Conservation (phyloP, 2,113 vertebrate species). For the Leptodactylus fuscus region DNA sequence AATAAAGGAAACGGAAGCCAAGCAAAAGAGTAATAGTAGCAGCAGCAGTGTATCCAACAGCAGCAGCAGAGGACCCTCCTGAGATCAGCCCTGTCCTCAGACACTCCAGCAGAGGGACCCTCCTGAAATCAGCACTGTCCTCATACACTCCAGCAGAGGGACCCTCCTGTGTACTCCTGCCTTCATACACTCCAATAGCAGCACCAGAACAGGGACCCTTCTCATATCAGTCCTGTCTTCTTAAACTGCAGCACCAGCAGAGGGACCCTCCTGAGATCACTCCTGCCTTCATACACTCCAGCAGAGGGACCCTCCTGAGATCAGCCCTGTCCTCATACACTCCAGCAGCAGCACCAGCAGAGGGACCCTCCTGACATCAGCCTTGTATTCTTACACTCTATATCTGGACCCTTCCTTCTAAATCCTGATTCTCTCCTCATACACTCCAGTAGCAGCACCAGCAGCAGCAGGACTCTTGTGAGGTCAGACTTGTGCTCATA, state of each 20-base stretch:
- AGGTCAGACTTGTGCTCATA: too few species aligned
- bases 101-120: neutral
- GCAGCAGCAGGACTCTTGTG: too few species aligned
- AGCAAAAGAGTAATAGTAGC: slow-evolving; percentile 55
- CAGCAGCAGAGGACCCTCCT: slow-evolving; percentile 13
- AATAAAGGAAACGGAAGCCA: slow-evolving; percentile 60
- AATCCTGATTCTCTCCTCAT: too few species aligned
- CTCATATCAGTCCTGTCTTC: neutral
- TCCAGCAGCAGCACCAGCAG: too few species aligned
- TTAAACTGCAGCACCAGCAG: neutral
- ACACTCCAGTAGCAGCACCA: too few species aligned
- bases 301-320: too few species aligned
- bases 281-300: too few species aligned
- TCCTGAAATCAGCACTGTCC: neutral
- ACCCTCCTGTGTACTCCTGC: neutral
- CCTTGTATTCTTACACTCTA: too few species aligned
- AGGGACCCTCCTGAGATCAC: neutral
- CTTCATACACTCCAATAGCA: neutral
- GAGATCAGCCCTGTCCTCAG: neutral
- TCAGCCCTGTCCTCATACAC: too few species aligned
- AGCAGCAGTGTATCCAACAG: slow-evolving; percentile 51
- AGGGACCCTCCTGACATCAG: too few species aligned
- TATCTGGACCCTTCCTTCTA: too few species aligned
- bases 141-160: neutral
- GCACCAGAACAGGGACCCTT: neutral